Conservation (phyloP, 37 sponge, comb jelly and placozoan species). For the Tethya wilhelma region DNA sequence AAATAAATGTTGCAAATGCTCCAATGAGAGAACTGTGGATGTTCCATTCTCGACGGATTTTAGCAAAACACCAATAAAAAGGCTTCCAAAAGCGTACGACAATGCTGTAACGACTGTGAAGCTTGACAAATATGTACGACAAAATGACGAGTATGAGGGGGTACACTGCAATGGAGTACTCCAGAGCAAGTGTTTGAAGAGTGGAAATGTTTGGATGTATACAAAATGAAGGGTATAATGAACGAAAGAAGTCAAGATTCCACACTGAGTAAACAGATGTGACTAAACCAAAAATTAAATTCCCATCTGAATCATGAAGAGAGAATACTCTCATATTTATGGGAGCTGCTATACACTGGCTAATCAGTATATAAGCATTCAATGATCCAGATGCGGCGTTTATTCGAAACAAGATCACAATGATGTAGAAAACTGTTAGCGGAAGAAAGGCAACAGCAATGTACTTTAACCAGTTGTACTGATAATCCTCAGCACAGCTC, state of each 20-base stretch:
- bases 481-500: not conserved
- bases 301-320: no score
- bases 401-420: constrained; percentile 49
- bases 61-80: not conserved
- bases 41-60: not conserved
- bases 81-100: constrained; percentile 10
- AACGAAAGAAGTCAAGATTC: constrained; percentile 30
- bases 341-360: not conserved
- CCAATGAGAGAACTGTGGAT: not conserved
- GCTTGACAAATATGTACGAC: constrained; percentile 6
- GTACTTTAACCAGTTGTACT: constrained; percentile 16
- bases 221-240: constrained; percentile 4
- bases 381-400: not conserved
- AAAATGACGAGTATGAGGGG: not conserved
- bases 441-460: constrained; percentile 43
- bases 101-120: constrained; percentile 11
- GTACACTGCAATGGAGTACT: not conserved
- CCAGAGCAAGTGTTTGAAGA: constrained; percentile 1
- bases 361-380: not conserved
- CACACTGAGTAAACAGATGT: no score
- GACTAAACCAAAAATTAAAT: no score
- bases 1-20: constrained; percentile 11
- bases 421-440: constrained; percentile 36
- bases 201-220: constrained; percentile 1
- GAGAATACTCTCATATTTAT: not conserved